Percentiles rank a stretch among this genome's conserved stretches.
phyloP scores from a whole-genome alignment of 2,888 invertebrate species.

The Nowickia ferox region DNA sequence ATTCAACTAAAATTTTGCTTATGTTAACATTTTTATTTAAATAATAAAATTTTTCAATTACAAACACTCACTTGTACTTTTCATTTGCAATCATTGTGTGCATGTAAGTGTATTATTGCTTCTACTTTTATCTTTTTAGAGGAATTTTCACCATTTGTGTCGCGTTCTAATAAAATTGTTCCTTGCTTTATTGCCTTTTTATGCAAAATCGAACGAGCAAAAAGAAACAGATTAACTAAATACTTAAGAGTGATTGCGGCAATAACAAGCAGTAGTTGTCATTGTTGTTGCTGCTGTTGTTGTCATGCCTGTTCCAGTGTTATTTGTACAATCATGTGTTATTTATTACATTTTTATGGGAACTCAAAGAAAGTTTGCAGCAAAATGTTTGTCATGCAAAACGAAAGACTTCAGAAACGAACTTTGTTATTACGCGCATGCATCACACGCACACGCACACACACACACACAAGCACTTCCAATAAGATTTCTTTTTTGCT shows the following conservation, averaged over 20 bases:
- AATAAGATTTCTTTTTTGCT: neutral
- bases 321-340: slow-evolving; percentile 64
- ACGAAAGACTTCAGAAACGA: slow-evolving; percentile 62
- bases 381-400: slow-evolving; percentile 43
- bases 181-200: slow-evolving; percentile 78
- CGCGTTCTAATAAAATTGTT: slow-evolving; percentile 73
- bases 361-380: slow-evolving; percentile 37
- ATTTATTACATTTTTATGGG: slow-evolving; percentile 65
- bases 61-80: too few relatives aligned
- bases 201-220: slow-evolving; percentile 75
- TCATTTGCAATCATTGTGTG: neutral
- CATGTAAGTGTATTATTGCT: neutral
- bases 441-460: neutral
- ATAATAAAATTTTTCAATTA: too few relatives aligned
- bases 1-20: too few relatives aligned
- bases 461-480: neutral
- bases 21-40: too few relatives aligned
- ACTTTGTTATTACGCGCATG: slow-evolving; percentile 39
- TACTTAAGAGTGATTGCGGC: neutral
- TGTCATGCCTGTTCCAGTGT: slow-evolving; percentile 28
- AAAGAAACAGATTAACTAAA: slow-evolving; percentile 23
- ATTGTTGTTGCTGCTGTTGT: neutral
- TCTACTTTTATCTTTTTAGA: neutral
- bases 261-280: slow-evolving; percentile 27
- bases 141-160: slow-evolving; percentile 53